A percentile compares a stretch with the other conserved stretches of the same genome.
These are phyloP conservation scores for Drosophila fungiperda DNA, from an alignment of 2,888 invertebrate species.

Conservation along the genomic window DNA sequence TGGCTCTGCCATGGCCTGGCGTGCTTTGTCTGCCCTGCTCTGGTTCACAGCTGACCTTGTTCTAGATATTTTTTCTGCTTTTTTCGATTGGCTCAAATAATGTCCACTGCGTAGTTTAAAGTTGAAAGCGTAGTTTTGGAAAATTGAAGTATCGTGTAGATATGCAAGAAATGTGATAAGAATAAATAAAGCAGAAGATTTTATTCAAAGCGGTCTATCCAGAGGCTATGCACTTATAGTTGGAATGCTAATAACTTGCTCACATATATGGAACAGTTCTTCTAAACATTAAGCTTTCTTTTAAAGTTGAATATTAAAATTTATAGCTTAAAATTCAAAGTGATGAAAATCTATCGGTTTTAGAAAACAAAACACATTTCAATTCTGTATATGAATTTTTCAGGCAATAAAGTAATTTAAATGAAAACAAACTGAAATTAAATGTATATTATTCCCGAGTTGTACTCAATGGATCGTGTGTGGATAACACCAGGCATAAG, in stretches of 20 bases:
- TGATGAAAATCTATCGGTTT: too few species aligned
- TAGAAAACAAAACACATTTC: neutral
- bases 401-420: neutral
- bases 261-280: neutral
- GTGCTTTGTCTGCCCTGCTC: conserved; percentile 14
- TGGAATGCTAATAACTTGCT: neutral
- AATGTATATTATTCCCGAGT: neutral
- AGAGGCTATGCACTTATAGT: conserved; percentile 8
- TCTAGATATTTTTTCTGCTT: conserved; percentile 38
- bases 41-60: conserved; percentile 52
- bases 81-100: conserved; percentile 18
- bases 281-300: neutral
- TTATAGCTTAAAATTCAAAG: neutral
- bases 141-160: conserved; percentile 52
- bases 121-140: conserved; percentile 49
- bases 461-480: neutral
- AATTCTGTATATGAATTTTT: neutral
- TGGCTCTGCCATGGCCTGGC: conserved; percentile 25
- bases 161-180: conserved; percentile 44
- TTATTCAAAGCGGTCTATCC: neutral
- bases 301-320: neutral
- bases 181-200: conserved; percentile 21
- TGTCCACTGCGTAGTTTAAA: conserved; percentile 44
- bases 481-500: neutral
- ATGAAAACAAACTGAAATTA: neutral